These are phyloP conservation scores for Syngnathus acus DNA, from an alignment of 2,797 vertebrate species.

Conservation along the genomic window DNA sequence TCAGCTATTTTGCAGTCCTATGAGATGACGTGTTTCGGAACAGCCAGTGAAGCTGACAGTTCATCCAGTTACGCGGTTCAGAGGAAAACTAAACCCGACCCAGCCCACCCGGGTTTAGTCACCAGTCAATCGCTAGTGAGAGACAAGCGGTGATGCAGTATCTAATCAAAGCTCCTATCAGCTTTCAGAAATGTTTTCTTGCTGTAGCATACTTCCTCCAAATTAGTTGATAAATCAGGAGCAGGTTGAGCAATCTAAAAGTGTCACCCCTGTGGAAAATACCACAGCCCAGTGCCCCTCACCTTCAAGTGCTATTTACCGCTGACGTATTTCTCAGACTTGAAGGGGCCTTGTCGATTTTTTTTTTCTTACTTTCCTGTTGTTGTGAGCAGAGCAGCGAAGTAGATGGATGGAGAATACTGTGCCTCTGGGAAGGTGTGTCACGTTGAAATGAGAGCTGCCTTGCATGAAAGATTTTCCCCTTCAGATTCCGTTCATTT, in stretches of 20 bases:
- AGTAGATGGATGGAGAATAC: conserved; percentile 23
- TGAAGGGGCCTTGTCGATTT: conserved; percentile 28
- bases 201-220: neutral
- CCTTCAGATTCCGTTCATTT: conserved; percentile 40
- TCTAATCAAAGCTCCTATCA: neutral
- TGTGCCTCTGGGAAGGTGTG: conserved; percentile 24
- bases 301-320: conserved; percentile 42
- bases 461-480: conserved; percentile 30
- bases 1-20: neutral
- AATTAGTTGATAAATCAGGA: conserved; percentile 4
- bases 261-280: conserved; percentile 50
- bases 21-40: conserved; percentile 1
- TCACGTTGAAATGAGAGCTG: conserved; percentile 36
- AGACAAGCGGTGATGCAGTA: neutral
- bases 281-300: conserved; percentile 29
- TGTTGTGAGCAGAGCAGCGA: conserved; percentile 18
- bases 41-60: neutral
- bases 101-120: neutral
- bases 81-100: neutral
- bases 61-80: neutral
- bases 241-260: neutral
- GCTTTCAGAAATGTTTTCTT: neutral
- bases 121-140: neutral
- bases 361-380: conserved; percentile 13
- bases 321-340: conserved; percentile 53